phyloP scores from a whole-genome alignment of 2,888 invertebrate genomes.

The Teleogryllus oceanicus region DNA sequence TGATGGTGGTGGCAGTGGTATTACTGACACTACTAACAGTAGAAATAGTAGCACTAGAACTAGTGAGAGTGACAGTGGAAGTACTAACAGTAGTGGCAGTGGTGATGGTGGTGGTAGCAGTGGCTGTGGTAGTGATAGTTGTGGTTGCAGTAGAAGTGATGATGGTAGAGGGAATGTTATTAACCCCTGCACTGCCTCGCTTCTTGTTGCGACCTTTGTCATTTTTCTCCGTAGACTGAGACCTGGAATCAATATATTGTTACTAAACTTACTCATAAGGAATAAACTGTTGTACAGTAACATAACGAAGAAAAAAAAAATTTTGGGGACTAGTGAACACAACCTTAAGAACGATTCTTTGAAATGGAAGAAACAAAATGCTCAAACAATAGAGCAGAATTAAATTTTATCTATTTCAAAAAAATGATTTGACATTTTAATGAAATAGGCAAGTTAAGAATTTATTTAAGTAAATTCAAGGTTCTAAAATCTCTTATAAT shows the following conservation, averaged over 20 bases:
- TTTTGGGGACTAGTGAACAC: too few species aligned
- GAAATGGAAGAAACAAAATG: background rate
- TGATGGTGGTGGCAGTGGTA: background rate
- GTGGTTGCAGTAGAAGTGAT: constrained; percentile 40
- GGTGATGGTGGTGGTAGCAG: constrained; percentile 37
- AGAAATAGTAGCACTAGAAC: constrained; percentile 18
- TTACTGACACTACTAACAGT: constrained; percentile 21
- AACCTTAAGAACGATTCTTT: background rate
- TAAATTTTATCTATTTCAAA: background rate
- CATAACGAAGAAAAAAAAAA: background rate
- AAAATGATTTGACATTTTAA: background rate
- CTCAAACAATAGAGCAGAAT: background rate
- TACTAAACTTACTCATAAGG: background rate
- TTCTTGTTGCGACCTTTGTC: constrained; percentile 46
- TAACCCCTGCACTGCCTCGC: constrained; percentile 42
- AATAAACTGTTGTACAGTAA: background rate
- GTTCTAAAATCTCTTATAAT: too few species aligned
- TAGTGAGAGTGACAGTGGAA: constrained; percentile 20
- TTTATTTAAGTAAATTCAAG: too few species aligned
- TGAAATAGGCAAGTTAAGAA: background rate
- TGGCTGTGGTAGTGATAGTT: constrained; percentile 27
- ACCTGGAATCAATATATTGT: constrained; percentile 42
- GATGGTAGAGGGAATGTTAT: constrained; percentile 38
- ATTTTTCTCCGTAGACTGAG: constrained; percentile 50
- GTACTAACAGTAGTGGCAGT: constrained; percentile 31